A percentile compares a stretch with the other conserved stretches of the same genome.
Evolutionary conservation across 2,113 vertebrate genomes (phyloP).

Genomic region (Heterocephalus glaber): DNA sequence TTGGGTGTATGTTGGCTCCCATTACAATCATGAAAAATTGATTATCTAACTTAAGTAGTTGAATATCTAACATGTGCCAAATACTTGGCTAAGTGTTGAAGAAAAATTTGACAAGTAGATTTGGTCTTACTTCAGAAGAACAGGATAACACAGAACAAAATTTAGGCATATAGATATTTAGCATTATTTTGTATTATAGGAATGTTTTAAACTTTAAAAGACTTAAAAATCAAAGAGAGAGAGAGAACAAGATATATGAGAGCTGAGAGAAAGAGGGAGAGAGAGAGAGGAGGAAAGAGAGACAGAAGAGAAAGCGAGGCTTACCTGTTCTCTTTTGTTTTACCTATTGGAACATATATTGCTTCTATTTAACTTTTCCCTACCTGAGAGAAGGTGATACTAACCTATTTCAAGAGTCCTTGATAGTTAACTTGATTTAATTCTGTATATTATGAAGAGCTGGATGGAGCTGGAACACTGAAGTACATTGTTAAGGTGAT

Average conservation of each 20-base stretch:
- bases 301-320: neutral
- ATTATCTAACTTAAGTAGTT: neutral
- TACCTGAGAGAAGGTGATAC: constrained; percentile 4
- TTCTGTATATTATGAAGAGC: constrained; percentile 15
- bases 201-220: neutral
- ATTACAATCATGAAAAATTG: neutral
- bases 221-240: neutral
- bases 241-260: no score
- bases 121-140: neutral
- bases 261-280: neutral
- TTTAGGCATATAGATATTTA: neutral
- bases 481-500: constrained; percentile 53
- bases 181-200: neutral
- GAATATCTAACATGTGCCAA: neutral
- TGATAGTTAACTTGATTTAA: constrained; percentile 67
- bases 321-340: neutral
- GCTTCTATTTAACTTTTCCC: neutral
- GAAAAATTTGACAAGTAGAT: neutral
- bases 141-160: neutral
- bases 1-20: neutral
- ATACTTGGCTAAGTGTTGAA: neutral
- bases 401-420: neutral
- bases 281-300: neutral
- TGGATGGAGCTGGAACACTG: constrained; percentile 12
- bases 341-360: neutral